Percentiles rank a stretch among this genome's conserved stretches.
phyloP scores from a whole-genome alignment of 2,888 invertebrate genomes.

The Xanthorhoe designata region DNA sequence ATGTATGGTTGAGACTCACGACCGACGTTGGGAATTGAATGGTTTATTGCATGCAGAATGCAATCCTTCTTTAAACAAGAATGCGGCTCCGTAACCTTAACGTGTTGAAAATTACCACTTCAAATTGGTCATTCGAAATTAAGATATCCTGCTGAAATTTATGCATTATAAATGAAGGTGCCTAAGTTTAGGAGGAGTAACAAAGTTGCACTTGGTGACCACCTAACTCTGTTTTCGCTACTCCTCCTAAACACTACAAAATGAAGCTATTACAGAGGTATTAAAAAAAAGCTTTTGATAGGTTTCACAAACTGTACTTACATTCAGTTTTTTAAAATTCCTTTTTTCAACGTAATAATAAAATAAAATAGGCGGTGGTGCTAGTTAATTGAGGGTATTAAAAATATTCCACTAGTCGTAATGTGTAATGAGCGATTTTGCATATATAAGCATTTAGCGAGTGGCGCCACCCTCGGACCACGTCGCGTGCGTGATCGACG shows the following conservation, averaged over 20 bases:
- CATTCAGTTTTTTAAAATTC: too few relatives aligned
- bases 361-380: too few relatives aligned
- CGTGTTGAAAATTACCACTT: conserved; percentile 21
- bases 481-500: conserved; percentile 50
- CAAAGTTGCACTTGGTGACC: too few relatives aligned
- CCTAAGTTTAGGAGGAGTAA: too few relatives aligned
- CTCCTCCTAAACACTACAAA: too few relatives aligned
- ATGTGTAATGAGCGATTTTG: conserved; percentile 48
- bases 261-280: too few relatives aligned
- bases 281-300: too few relatives aligned
- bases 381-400: conserved; percentile 6
- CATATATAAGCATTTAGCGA: conserved; percentile 52
- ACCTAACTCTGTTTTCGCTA: too few relatives aligned
- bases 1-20: conserved; percentile 37
- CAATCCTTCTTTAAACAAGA: conserved; percentile 35
- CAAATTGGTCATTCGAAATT: conserved; percentile 10
- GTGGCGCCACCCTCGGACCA: conserved; percentile 58
- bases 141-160: conserved; percentile 19
- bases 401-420: conserved; percentile 40
- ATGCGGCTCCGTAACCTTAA: conserved; percentile 30
- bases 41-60: conserved; percentile 37
- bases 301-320: too few relatives aligned
- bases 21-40: conserved; percentile 36
- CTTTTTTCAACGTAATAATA: too few relatives aligned
- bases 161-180: conserved; percentile 17